Evolutionary conservation across 2,113 vertebrate genomes (phyloP).

Genomic region (Puma concolor): DNA sequence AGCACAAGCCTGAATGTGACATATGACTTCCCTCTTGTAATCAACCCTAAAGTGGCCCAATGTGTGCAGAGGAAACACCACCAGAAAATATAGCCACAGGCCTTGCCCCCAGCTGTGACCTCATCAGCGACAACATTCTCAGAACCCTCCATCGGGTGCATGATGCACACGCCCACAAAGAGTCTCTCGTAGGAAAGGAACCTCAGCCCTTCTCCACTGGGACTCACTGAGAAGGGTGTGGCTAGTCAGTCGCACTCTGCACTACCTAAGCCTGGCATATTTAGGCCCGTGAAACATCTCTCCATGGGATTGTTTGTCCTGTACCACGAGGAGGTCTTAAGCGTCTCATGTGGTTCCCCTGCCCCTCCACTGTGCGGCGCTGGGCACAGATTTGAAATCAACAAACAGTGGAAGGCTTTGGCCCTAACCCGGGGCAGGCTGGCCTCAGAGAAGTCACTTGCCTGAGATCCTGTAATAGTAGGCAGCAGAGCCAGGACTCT

Average conservation of each 20-base stretch:
- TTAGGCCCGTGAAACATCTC: background rate
- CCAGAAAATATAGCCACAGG: background rate
- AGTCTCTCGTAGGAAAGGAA: background rate
- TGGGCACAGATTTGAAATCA: background rate
- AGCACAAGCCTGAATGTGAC: background rate
- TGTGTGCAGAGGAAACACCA: background rate
- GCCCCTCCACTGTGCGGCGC: rapidly evolving
- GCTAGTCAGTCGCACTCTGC: background rate
- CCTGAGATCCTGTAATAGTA: background rate
- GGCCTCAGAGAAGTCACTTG: background rate
- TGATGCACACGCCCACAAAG: rapidly evolving
- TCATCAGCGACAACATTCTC: background rate
- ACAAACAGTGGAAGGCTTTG: background rate
- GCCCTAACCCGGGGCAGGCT: background rate
- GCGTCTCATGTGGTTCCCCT: background rate
- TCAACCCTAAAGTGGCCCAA: background rate
- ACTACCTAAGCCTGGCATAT: background rate
- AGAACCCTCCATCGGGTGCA: background rate
- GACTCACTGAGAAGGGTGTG: too few relatives aligned
- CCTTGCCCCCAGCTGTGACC: background rate
- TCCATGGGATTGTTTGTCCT: background rate
- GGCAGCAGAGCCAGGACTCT: background rate
- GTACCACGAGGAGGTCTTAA: background rate
- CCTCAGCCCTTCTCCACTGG: background rate
- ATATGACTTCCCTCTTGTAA: background rate